phyloP scores from a whole-genome alignment of 2,797 vertebrate species.

The Rousettus madagascariensis region DNA sequence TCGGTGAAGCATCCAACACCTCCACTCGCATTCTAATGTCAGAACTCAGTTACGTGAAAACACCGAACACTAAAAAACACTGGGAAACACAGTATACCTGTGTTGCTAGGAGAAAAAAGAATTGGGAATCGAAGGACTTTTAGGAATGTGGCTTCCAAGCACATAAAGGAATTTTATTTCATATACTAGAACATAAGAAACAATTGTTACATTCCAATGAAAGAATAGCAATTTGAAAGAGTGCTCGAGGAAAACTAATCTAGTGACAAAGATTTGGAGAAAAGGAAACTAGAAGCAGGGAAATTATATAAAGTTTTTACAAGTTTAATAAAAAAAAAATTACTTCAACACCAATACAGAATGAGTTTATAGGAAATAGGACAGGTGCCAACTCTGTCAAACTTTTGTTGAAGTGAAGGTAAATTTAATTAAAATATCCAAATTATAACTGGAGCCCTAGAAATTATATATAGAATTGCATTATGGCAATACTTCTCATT shows the following conservation, averaged over 20 bases:
- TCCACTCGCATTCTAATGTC: neutral
- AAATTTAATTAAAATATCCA: slow-evolving; percentile 20
- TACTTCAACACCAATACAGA: neutral
- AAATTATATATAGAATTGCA: neutral
- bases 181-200: neutral
- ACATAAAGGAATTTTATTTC: neutral
- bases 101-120: neutral
- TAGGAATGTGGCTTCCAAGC: neutral
- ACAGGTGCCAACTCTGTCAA: neutral
- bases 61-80: neutral
- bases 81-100: neutral
- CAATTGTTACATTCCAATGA: neutral
- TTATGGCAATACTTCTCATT: neutral
- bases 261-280: neutral
- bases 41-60: neutral
- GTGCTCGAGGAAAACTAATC: neutral
- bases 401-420: neutral
- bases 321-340: neutral
- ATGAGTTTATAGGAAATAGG: neutral
- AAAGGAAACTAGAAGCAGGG: neutral
- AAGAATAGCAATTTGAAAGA: neutral
- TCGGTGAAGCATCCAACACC: neutral
- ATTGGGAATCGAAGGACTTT: neutral
- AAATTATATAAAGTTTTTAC: neutral
- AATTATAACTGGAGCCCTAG: neutral